These are phyloP conservation scores for Leucoptera coffeella DNA, from an alignment of 2,888 invertebrate species.

Conservation along the genomic window DNA sequence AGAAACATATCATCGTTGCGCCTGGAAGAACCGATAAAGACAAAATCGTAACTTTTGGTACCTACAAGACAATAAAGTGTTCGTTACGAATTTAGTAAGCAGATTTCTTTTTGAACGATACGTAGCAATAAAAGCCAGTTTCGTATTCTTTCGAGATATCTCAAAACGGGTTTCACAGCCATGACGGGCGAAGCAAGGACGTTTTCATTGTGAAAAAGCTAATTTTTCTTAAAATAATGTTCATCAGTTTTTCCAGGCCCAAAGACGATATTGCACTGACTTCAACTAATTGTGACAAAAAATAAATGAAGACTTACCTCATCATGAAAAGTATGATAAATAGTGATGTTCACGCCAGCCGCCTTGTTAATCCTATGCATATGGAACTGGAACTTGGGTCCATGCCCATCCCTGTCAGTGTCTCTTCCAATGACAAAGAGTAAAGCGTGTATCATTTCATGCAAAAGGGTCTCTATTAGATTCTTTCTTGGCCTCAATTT, in stretches of 20 bases:
- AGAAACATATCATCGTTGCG: too few relatives aligned
- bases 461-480: slow-evolving; percentile 93
- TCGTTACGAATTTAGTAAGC: too few relatives aligned
- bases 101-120: too few relatives aligned
- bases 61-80: too few relatives aligned
- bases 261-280: too few relatives aligned
- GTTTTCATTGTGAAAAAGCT: background rate
- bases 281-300: background rate
- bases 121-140: too few relatives aligned
- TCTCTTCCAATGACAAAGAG: slow-evolving; percentile 83
- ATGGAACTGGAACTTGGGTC: slow-evolving; percentile 87
- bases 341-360: slow-evolving; percentile 82
- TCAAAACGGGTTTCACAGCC: too few relatives aligned
- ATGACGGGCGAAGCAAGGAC: too few relatives aligned
- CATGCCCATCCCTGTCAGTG: slow-evolving; percentile 89
- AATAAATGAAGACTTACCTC: slow-evolving; percentile 61
- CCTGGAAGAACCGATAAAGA: too few relatives aligned
- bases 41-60: too few relatives aligned
- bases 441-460: slow-evolving; percentile 99
- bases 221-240: background rate
- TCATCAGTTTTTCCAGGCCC: too few relatives aligned
- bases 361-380: slow-evolving; percentile 88
- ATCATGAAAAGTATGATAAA: slow-evolving; percentile 92
- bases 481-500: slow-evolving; percentile 91
- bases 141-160: too few relatives aligned